Evolutionary conservation across 2,797 vertebrate species (phyloP), one percentile per base, ranked within the genome.

Genomic region (Alosa sapidissima): DNA sequence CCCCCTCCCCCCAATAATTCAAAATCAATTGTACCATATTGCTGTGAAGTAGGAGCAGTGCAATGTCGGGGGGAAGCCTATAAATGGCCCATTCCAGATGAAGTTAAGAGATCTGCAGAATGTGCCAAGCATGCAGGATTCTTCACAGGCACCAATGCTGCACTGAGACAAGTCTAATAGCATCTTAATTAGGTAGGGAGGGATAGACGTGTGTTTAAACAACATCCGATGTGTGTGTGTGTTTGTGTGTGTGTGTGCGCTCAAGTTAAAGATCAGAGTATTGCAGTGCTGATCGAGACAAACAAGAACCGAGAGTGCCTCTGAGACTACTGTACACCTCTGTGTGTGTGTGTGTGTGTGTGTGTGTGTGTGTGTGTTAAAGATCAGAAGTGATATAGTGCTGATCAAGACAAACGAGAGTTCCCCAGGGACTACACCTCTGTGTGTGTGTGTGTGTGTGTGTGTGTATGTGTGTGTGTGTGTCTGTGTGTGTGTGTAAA

Each of bases 81-180:
- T 2, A 41, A 41, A 41, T 41, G 41, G 4, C 41, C 41, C 41
- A 41, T 41, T 4, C 41, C 41, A 41, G 41, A 2, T 41, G 41
- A 41, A 41, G 1, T 65, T 65, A 28, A 21, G 19, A 47, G 36
- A 16, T 78, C 16, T 47, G 16, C 45, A 2, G 5, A 78, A 78
- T 78, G 41, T 78, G 36, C 33, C 33, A 75, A 75, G 33, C 68
- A 75, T 16, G 68, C 68, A 75, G 24, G 68, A 75, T 41, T 75
- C 68, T 45, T 45, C 68, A 75, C 33, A 45, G 68, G 33, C 33
- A 36, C 68, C 33, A 16, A 19, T 19, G 68, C 68, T 75, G 36
- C 11, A 41, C 33, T 45, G 36, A 41, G 60, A 9, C n/a, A 11
- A 65, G 60, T 65, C n/a, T 65, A 65, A 65, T 65, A n/a, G 10